These are phyloP conservation scores for Chroicocephalus ridibundus DNA, from an alignment of 2,113 vertebrate species.

Conservation along the genomic window DNA sequence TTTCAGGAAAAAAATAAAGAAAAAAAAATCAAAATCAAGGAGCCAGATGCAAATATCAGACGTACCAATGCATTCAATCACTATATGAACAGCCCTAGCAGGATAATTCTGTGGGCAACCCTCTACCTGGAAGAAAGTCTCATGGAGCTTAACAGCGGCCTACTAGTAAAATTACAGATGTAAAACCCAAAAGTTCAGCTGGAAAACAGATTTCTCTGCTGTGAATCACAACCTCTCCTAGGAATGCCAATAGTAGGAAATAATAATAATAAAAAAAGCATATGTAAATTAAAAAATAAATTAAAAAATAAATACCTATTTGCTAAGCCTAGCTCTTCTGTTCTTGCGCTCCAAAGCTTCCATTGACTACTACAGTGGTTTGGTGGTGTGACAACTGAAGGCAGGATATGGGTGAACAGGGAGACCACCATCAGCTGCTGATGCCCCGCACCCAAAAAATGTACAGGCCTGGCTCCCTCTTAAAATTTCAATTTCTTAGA, in stretches of 20 bases:
- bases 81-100: background rate
- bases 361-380: background rate
- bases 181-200: background rate
- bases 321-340: background rate
- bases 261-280: background rate
- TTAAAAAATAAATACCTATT: background rate
- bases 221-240: background rate
- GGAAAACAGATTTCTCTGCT: background rate
- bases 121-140: background rate
- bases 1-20: background rate
- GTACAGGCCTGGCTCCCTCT: background rate
- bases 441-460: accelerated
- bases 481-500: background rate
- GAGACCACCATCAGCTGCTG: background rate
- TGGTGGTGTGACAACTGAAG: background rate
- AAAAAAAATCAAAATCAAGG: background rate
- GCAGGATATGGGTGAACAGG: background rate
- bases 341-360: background rate
- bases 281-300: background rate
- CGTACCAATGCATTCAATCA: background rate
- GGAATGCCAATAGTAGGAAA: background rate
- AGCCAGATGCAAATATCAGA: background rate
- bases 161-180: background rate
- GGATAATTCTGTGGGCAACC: background rate
- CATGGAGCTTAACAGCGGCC: background rate